These are phyloP conservation scores for Antheraea yamamai DNA, from an alignment of 2,888 invertebrate species.

Conservation along the genomic window DNA sequence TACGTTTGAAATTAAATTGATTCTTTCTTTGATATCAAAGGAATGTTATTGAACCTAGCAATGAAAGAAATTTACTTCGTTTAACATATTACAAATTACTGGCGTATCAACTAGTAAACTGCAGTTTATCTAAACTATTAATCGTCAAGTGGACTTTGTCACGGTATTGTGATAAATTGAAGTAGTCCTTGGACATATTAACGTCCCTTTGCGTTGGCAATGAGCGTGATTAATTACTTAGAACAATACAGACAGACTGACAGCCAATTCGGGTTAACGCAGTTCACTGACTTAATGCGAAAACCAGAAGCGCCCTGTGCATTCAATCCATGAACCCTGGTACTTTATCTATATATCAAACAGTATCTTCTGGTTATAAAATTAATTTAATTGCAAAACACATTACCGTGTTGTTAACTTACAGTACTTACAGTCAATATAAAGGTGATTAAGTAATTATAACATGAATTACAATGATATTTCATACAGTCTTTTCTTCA, in stretches of 20 bases:
- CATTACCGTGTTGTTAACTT: neutral
- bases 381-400: neutral
- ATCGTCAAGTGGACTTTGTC: conserved; percentile 58
- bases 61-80: conserved; percentile 15
- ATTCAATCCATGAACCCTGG: conserved; percentile 32
- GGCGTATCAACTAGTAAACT: conserved; percentile 28
- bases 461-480: neutral
- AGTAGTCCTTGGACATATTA: conserved; percentile 69
- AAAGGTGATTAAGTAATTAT: neutral
- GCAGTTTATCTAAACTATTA: conserved; percentile 59
- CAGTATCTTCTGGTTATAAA: neutral
- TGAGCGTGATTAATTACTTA: conserved; percentile 72
- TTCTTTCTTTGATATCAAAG: neutral
- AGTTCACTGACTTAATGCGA: conserved; percentile 66
- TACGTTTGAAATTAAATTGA: neutral
- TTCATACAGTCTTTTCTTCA: neutral
- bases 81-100: conserved; percentile 8
- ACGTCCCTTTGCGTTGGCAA: conserved; percentile 61
- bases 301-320: conserved; percentile 33
- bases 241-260: conserved; percentile 57
- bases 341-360: neutral
- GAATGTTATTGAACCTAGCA: conserved; percentile 18
- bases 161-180: conserved; percentile 69
- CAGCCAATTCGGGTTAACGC: conserved; percentile 66
- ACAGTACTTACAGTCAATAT: neutral